Base-by-base conservation (phyloP, 2,113 vertebrate genomes). In the Poeciliopsis prolifica region DNA sequence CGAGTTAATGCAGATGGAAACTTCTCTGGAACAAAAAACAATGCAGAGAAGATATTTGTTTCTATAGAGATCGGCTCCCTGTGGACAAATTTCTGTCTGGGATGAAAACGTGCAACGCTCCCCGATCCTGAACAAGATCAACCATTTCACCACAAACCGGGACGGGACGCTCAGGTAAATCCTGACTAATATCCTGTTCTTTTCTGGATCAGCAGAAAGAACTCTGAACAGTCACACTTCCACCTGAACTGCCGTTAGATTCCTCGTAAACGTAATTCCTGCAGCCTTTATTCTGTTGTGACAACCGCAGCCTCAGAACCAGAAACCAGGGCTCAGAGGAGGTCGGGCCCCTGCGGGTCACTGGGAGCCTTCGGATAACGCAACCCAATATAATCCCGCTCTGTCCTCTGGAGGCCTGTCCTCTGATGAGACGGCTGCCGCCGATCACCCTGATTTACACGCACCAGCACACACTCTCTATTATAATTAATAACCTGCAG, bases 401-500 rank as follows among this genome's bases (percentile, higher is more conserved):
- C 19, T 35, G 82, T 80, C 69, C 42, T 79, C 51, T n/a, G 9
- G 24, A 48, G 44, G 4, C 44, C 44, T 48, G 19, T 48, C 44
- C 44, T 79, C 80, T 73, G 82, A 80, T 87, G 80, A 81, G 77
- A 80, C 81, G 77, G 82, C 81, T 79, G 80, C 80, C 78, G 87
- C 81, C 83, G 87, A 91, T 89, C 85, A 78, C 79, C 81, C 79
- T 80, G 84, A 81, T 87, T 88, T 74, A 87, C 69, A 82, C 61
- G 54, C 78, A 82, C 82, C 87, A 81, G 66, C 78, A 83, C 65
- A 85, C 89, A 72, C 84, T 78, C 86, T 69, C 89, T 77, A 81
- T 86, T 83, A 76, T 80, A 88, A 87, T 89, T 82, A 91, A 88
- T 86, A 88, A 91, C 79, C 79, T 81, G 86, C 84, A 87, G 85